phyloP scores from a whole-genome alignment of 2,888 invertebrate species.

The Cotesia congregata region DNA sequence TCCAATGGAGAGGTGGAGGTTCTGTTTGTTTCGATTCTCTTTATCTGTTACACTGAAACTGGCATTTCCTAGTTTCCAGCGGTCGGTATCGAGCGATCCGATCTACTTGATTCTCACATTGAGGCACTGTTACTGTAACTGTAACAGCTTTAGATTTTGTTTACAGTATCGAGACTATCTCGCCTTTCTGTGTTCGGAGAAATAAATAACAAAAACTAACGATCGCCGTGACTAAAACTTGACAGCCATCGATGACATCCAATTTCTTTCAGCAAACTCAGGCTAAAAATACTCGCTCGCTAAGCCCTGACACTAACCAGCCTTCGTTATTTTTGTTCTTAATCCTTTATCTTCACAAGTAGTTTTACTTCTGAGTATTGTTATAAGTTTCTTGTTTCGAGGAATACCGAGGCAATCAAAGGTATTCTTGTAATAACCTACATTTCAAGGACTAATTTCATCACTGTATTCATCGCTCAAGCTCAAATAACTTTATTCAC shows the following conservation, averaged over 20 bases:
- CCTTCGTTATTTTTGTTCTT: not conserved
- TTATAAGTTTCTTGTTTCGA: too few species aligned
- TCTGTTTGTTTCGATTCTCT: conserved; percentile 6
- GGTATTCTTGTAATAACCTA: too few species aligned
- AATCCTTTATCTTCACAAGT: not conserved
- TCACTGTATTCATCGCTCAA: too few species aligned
- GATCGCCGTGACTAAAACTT: conserved; percentile 11
- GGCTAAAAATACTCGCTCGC: not conserved
- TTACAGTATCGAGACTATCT: not conserved
- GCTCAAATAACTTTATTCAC: too few species aligned
- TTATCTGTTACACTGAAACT: not conserved
- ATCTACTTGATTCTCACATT: conserved; percentile 8
- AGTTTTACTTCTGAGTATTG: too few species aligned
- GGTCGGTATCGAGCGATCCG: not conserved
- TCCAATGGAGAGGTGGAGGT: not conserved
- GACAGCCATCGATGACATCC: not conserved
- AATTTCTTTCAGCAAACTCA: not conserved
- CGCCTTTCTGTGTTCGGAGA: not conserved
- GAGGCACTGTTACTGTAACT: not conserved
- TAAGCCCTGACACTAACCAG: not conserved
- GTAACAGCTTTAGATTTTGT: not conserved
- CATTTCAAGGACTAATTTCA: too few species aligned
- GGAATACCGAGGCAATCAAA: too few species aligned
- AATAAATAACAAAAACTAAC: conserved; percentile 6
- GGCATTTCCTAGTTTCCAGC: not conserved